Conservation (phyloP, 2,113 vertebrate genomes). For the Hemicordylus capensis region DNA sequence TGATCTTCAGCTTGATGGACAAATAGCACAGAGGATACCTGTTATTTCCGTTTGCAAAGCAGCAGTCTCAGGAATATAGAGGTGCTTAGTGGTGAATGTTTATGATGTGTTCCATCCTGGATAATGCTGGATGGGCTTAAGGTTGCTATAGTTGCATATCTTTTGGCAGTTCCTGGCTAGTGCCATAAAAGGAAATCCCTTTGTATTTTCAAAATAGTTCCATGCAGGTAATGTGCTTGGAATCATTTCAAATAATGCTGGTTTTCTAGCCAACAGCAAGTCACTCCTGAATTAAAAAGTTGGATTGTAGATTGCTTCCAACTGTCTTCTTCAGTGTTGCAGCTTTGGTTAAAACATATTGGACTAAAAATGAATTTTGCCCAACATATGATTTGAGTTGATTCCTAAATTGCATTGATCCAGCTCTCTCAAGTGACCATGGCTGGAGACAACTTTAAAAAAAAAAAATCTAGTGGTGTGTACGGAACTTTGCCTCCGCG, state of each 20-base stretch:
- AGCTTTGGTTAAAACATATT: background rate
- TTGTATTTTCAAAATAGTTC: background rate
- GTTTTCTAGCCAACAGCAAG: background rate
- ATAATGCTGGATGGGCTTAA: background rate
- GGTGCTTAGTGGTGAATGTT: background rate
- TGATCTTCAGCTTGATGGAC: slow-evolving; percentile 39
- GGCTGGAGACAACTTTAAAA: background rate
- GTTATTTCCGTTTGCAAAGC: rapidly evolving
- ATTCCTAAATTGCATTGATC: background rate
- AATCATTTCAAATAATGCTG: background rate
- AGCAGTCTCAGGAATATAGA: background rate
- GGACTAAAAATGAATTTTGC: background rate
- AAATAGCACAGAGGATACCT: rapidly evolving
- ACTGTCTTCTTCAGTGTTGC: background rate
- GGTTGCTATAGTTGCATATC: background rate
- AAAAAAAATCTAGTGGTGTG: too few species aligned
- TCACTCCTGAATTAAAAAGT: background rate
- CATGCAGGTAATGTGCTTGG: background rate
- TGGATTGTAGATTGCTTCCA: background rate
- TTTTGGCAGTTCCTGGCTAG: background rate
- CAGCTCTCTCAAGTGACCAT: background rate
- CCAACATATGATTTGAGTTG: background rate
- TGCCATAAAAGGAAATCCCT: background rate
- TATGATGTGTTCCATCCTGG: background rate
- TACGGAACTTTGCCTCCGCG: too few species aligned